A percentile compares a stretch with the other conserved stretches of the same genome.
Conservation (phyloP, 2,113 vertebrate genomes). For the Hyaena hyaena region DNA sequence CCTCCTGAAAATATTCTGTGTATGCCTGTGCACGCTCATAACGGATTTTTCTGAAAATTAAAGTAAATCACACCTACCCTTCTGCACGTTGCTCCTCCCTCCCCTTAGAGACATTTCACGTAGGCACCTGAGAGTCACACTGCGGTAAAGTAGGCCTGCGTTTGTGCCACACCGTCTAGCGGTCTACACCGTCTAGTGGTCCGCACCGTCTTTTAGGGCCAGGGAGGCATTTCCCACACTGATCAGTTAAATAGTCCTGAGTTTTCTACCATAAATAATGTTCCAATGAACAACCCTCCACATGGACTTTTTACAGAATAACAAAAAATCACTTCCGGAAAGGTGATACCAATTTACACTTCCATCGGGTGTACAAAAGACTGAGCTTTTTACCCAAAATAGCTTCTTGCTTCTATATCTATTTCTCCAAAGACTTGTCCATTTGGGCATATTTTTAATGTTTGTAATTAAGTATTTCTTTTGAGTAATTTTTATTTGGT, state of each 20-base stretch:
- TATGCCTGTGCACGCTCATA: no score
- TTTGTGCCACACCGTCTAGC: accelerated
- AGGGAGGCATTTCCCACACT: not conserved
- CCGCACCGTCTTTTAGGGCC: accelerated
- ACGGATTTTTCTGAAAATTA: not conserved
- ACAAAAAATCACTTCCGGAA: not conserved
- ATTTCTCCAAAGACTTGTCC: not conserved
- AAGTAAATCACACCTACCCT: not conserved
- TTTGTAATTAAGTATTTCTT: not conserved
- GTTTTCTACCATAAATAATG: not conserved
- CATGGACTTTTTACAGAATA: not conserved
- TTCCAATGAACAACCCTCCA: no score
- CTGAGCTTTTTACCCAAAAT: not conserved
- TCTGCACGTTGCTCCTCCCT: no score
- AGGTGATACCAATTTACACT: not conserved
- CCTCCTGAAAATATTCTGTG: not conserved
- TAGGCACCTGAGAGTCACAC: not conserved
- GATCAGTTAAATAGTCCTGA: no score
- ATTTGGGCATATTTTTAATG: not conserved
- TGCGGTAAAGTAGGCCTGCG: no score
- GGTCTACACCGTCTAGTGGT: not conserved
- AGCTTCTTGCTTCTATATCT: not conserved
- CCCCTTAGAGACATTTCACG: not conserved
- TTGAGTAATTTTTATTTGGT: not conserved
- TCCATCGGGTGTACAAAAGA: not conserved